Conservation (phyloP, 2,888 invertebrate species). For the Plusia festucae region DNA sequence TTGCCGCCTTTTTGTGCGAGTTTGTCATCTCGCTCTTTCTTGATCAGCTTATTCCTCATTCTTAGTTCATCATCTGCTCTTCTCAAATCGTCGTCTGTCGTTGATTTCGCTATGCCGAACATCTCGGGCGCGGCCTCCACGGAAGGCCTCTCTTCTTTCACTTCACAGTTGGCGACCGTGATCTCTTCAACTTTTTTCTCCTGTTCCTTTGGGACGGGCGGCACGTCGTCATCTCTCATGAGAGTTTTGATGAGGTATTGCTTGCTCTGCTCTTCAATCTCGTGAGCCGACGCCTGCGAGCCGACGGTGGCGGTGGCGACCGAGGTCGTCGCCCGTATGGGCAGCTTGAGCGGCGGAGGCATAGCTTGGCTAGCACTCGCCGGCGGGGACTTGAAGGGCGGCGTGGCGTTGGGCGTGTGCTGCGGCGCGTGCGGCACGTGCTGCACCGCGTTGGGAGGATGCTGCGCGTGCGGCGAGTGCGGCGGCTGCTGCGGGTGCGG, state of each 20-base stretch:
- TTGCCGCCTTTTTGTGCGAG: constrained; percentile 81
- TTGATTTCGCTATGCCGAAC: constrained; percentile 87
- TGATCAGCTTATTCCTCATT: constrained; percentile 60
- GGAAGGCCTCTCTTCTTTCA: constrained; percentile 65
- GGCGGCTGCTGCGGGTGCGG: constrained; percentile 13
- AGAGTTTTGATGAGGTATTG: constrained; percentile 97
- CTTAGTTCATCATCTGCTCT: constrained; percentile 75
- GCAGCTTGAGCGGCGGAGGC: constrained; percentile 81
- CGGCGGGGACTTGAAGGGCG: constrained; percentile 30
- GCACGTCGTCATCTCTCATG: constrained; percentile 95
- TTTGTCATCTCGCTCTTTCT: constrained; percentile 77
- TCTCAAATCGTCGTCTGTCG: constrained; percentile 66
- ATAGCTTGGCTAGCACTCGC: constrained; percentile 62
- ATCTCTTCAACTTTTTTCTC: constrained; percentile 89
- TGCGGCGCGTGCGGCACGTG: constrained; percentile 55
- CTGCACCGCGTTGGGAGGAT: constrained; percentile 12
- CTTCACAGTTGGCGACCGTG: constrained; percentile 82
- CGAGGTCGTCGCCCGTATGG: constrained; percentile 71
- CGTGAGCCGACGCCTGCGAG: constrained; percentile 87
- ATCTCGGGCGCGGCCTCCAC: constrained; percentile 87
- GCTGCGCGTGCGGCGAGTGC: constrained; percentile 5
- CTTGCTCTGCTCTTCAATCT: constrained; percentile 91
- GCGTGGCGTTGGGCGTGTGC: constrained; percentile 33
- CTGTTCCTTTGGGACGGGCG: constrained; percentile 89
- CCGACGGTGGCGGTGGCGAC: constrained; percentile 83